phyloP scores from a whole-genome alignment of 2,113 vertebrate genomes.

The Myrmophylax atrothorax region DNA sequence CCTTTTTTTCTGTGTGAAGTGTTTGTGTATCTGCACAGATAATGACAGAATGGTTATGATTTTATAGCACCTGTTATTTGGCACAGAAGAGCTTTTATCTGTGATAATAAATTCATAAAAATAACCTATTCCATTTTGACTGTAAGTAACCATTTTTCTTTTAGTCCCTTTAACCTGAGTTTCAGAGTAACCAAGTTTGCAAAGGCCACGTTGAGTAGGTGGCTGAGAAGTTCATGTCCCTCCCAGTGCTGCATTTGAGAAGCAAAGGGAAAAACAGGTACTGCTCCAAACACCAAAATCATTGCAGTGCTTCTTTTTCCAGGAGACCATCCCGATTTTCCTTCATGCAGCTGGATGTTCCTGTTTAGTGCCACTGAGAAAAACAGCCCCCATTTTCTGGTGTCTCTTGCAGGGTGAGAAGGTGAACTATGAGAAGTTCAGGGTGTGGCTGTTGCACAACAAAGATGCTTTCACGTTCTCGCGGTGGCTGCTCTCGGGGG shows the following conservation, averaged over 20 bases:
- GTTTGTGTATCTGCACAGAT: not conserved
- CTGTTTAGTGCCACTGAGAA: not conserved
- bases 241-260: not conserved
- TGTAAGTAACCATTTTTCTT: not conserved
- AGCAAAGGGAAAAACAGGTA: not conserved
- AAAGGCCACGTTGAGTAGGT: constrained; percentile 27
- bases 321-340: not conserved
- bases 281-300: not conserved
- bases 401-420: constrained; percentile 87
- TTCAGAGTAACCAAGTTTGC: constrained; percentile 13
- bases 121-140: not conserved
- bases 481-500: constrained; percentile 94
- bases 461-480: constrained; percentile 97
- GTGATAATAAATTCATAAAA: not conserved
- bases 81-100: not conserved
- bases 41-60: not conserved
- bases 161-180: not conserved
- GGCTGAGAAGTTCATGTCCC: constrained; percentile 6
- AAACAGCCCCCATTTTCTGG: not conserved
- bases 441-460: constrained; percentile 93
- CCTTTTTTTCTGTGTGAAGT: not conserved
- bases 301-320: not conserved
- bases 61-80: not conserved
- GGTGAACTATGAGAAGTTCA: constrained; percentile 97
- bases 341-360: not conserved